Evolutionary conservation across 2,797 vertebrate genomes (phyloP).

Genomic region (Cephalopachus bancanus): DNA sequence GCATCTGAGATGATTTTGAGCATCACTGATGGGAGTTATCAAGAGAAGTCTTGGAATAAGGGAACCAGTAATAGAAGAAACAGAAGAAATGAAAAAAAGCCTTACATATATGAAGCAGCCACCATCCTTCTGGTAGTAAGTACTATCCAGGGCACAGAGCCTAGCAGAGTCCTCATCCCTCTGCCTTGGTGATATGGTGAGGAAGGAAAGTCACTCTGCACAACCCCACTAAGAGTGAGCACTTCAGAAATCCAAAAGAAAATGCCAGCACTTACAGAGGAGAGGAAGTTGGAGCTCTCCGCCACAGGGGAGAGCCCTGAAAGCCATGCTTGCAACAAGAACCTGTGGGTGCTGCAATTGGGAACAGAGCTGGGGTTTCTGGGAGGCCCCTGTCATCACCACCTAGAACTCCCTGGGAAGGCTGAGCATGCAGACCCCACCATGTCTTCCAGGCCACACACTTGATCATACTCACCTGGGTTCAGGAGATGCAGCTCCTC

Average conservation of each 20-base stretch:
- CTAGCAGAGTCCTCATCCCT: background rate
- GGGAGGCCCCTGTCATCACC: background rate
- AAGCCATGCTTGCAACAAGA: background rate
- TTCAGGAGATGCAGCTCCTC: background rate
- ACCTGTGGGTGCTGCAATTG: fast-evolving
- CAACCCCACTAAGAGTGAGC: background rate
- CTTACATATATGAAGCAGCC: background rate
- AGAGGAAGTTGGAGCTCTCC: background rate
- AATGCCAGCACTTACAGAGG: background rate
- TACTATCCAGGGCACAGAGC: background rate
- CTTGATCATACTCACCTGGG: background rate
- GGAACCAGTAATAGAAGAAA: background rate
- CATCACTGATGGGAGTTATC: background rate
- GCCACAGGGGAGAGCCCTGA: background rate
- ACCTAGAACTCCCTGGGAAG: background rate
- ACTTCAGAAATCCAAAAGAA: background rate
- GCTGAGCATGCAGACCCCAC: too few species aligned
- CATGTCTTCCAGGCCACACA: background rate
- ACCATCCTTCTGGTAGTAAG: background rate
- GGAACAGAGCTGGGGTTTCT: background rate
- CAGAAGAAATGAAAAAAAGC: background rate
- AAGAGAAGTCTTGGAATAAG: background rate
- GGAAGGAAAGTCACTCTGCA: background rate
- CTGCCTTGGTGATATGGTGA: background rate
- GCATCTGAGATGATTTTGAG: background rate